Percentiles rank a stretch among this genome's conserved stretches.
Evolutionary conservation across 2,113 vertebrate species (phyloP).

Genomic region (Ctenomys sociabilis): DNA sequence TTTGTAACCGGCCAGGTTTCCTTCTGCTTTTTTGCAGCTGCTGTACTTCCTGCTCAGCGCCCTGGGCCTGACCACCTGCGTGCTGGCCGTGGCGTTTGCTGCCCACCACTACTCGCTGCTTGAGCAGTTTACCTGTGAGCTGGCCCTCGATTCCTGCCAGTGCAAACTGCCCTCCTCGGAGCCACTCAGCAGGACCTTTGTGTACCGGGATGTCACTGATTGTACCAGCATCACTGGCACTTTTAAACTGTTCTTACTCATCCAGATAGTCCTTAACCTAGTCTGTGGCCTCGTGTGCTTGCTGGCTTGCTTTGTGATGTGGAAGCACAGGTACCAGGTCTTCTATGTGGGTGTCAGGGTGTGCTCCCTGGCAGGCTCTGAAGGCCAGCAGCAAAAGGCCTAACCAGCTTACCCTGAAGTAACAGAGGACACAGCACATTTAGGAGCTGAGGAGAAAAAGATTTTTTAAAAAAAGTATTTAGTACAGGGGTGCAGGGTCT

Average conservation of each 20-base stretch:
- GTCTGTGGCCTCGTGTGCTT: conserved; percentile 90
- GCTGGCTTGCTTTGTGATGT: conserved; percentile 93
- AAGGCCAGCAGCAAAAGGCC: conserved; percentile 88
- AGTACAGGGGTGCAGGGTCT: too few species aligned
- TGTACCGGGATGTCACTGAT: conserved; percentile 88
- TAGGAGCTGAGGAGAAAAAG: background rate
- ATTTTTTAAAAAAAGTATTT: too few species aligned
- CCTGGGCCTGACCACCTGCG: conserved; percentile 89
- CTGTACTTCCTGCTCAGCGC: conserved; percentile 94
- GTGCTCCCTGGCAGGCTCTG: conserved; percentile 73
- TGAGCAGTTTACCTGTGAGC: conserved; percentile 86
- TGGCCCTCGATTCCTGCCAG: conserved; percentile 83
- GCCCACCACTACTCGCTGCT: conserved; percentile 91
- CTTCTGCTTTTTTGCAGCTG: conserved; percentile 86
- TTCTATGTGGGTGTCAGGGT: conserved; percentile 92
- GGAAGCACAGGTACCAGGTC: conserved; percentile 97
- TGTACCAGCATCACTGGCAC: conserved; percentile 88
- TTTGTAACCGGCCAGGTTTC: background rate
- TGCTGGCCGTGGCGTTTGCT: conserved; percentile 92
- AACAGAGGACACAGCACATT: background rate
- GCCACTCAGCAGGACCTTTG: conserved; percentile 92
- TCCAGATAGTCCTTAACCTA: conserved; percentile 94
- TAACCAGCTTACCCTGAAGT: conserved; percentile 72
- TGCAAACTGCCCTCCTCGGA: conserved; percentile 90
- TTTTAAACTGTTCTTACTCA: conserved; percentile 90